phyloP scores from a whole-genome alignment of 2,797 vertebrate species.

The Eutrigla gurnardus region DNA sequence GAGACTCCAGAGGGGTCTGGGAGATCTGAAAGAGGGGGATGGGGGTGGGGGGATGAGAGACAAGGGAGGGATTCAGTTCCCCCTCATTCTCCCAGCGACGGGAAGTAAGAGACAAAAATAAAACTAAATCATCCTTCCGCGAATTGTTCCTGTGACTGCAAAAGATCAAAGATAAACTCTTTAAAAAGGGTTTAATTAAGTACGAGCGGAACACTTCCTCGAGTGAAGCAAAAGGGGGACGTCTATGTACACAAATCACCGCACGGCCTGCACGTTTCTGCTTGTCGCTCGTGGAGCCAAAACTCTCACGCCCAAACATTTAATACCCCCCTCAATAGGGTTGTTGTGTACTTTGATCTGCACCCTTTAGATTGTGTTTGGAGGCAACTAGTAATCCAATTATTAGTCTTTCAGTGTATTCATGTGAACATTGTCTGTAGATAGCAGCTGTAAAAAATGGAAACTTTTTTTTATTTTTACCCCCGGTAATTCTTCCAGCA shows the following conservation, averaged over 20 bases:
- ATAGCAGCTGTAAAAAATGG: not conserved
- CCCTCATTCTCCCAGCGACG: slow-evolving; percentile 33
- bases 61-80: slow-evolving; percentile 24
- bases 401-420: not conserved
- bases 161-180: slow-evolving; percentile 38
- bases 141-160: slow-evolving; percentile 49
- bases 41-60: slow-evolving; percentile 17
- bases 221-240: not conserved
- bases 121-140: slow-evolving; percentile 48
- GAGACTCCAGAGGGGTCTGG: slow-evolving; percentile 68
- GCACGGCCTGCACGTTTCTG: not conserved
- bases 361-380: not conserved
- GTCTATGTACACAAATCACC: not conserved
- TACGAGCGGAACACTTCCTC: slow-evolving; percentile 4
- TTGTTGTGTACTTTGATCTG: not conserved
- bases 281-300: not conserved
- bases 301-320: not conserved
- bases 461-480: not conserved
- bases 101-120: slow-evolving; percentile 44
- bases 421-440: not conserved
- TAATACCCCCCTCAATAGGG: not conserved
- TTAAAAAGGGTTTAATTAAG: slow-evolving; percentile 40
- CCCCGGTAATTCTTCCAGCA: not conserved
- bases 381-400: not conserved
- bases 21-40: slow-evolving; percentile 31